Evolutionary conservation across 2,113 vertebrate species (phyloP).

Genomic region (Spizaetus ornatus): DNA sequence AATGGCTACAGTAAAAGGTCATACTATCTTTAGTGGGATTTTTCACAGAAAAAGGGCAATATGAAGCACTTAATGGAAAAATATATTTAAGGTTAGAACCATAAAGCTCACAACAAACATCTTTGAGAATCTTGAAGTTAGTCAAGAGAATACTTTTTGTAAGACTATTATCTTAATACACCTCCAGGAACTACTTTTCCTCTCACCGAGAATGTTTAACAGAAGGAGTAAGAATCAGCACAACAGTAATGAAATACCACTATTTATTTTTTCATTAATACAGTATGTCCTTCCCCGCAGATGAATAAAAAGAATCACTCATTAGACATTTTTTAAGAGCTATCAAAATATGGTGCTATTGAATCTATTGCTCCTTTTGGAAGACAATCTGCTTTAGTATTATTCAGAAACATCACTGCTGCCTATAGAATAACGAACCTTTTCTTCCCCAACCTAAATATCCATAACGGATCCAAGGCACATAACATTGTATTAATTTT

Average conservation of each 20-base stretch:
- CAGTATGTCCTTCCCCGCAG: background rate
- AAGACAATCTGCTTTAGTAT: background rate
- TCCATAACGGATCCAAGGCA: constrained; percentile 11
- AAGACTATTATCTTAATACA: background rate
- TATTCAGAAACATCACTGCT: constrained; percentile 12
- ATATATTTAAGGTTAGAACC: background rate
- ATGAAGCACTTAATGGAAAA: background rate
- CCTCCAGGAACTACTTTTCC: background rate
- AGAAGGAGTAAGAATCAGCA: background rate
- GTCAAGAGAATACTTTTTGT: background rate
- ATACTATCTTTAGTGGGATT: background rate
- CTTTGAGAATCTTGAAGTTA: background rate
- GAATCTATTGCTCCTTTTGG: background rate
- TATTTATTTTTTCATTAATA: constrained; percentile 23
- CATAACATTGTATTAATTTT: background rate
- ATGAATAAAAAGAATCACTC: constrained; percentile 36
- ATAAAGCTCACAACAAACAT: background rate
- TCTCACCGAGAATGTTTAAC: background rate
- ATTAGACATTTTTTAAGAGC: background rate
- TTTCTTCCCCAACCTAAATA: background rate
- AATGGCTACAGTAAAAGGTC: background rate
- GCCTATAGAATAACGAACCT: constrained; percentile 2
- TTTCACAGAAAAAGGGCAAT: background rate
- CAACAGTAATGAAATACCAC: background rate
- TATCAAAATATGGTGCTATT: constrained; percentile 12